Conservation (phyloP, 2,888 invertebrate species). For the Belgica antarctica region DNA sequence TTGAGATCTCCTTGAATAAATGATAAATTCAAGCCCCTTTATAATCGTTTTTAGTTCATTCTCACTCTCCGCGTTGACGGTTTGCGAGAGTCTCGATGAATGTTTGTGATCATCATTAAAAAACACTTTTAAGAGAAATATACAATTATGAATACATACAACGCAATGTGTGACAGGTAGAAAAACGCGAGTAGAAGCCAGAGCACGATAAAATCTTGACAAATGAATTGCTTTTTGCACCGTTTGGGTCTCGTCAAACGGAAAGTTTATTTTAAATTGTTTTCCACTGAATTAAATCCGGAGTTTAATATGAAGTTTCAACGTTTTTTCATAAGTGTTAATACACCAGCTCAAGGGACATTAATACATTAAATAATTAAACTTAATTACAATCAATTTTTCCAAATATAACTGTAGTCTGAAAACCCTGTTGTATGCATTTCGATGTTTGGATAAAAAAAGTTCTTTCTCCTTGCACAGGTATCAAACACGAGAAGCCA, state of each 20-base stretch:
- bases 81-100: constrained; percentile 32
- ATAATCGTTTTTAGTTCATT: constrained; percentile 24
- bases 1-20: constrained; percentile 25
- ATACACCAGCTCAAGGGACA: too few species aligned
- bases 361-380: too few species aligned
- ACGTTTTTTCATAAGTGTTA: too few species aligned
- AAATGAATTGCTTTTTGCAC: constrained; percentile 34
- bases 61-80: constrained; percentile 32
- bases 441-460: too few species aligned
- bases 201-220: constrained; percentile 37
- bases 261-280: not conserved
- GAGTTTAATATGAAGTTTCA: too few species aligned
- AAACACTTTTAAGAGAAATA: constrained; percentile 30
- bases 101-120: constrained; percentile 39
- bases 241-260: not conserved
- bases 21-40: constrained; percentile 29
- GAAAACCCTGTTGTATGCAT: too few species aligned
- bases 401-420: too few species aligned
- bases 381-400: too few species aligned
- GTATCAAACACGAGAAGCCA: too few species aligned
- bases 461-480: too few species aligned
- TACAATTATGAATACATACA: not conserved
- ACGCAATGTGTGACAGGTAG: constrained; percentile 23
- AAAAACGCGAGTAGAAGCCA: not conserved
- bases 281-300: too few species aligned